Evolutionary conservation across 30 jellyfish, hydroid and myxozoan genomes (phyloP).

Genomic region (Mastigias papua): DNA sequence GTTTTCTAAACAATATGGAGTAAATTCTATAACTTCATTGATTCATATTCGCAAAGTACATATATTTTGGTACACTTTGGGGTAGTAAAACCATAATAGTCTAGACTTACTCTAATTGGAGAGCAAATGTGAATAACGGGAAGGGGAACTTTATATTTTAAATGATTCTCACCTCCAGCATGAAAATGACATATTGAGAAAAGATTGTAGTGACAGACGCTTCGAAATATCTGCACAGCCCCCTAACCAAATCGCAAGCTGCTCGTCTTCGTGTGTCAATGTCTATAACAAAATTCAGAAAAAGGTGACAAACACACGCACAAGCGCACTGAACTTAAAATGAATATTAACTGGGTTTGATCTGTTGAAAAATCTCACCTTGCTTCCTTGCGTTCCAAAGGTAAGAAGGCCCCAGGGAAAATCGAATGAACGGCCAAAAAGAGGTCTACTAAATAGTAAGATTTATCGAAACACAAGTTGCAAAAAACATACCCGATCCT

Average conservation of each 20-base stretch:
- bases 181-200: conserved; percentile 88
- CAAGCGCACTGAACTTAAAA: no score
- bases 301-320: no score
- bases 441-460: no score
- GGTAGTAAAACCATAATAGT: neutral
- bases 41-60: neutral
- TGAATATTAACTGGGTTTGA: no score
- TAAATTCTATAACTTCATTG: neutral
- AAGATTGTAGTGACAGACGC: conserved; percentile 80
- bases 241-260: conserved; percentile 97
- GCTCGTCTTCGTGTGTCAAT: conserved; percentile 96
- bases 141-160: neutral
- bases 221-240: conserved; percentile 91
- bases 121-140: neutral
- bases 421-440: no score
- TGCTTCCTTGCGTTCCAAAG: no score
- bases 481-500: conserved; percentile 78
- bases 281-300: no score
- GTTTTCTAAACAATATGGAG: neutral
- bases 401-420: no score
- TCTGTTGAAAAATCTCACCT: no score
- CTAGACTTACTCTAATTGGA: no score
- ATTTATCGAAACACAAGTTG: neutral
- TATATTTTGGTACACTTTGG: neutral
- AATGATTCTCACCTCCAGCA: conserved; percentile 67